Conservation (phyloP, 2,113 vertebrate species). For the Mungos mungo region DNA sequence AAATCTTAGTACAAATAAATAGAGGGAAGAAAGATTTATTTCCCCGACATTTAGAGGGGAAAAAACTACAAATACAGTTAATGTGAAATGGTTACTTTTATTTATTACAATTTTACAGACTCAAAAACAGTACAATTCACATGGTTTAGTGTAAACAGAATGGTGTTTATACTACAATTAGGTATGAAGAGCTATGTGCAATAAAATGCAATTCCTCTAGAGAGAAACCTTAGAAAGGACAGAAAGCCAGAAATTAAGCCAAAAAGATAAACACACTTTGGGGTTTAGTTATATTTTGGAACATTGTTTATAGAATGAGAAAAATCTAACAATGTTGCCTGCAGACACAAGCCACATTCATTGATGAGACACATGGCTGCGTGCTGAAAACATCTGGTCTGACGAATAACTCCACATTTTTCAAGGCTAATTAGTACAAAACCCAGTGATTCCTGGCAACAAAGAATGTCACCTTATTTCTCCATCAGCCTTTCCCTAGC, state of each 20-base stretch:
- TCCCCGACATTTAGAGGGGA: constrained; percentile 41
- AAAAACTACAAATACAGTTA: constrained; percentile 59
- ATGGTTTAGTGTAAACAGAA: background rate
- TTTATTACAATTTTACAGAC: constrained; percentile 64
- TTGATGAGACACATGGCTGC: constrained; percentile 47
- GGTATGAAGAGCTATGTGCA: constrained; percentile 81
- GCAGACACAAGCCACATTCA: background rate
- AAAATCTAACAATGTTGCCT: constrained; percentile 52
- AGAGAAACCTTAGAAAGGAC: constrained; percentile 69
- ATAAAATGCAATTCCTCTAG: constrained; percentile 76
- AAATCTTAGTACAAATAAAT: constrained; percentile 64
- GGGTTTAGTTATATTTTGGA: constrained; percentile 48
- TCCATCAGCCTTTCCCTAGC: background rate
- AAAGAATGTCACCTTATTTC: constrained; percentile 31
- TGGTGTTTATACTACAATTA: constrained; percentile 52
- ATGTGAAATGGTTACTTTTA: constrained; percentile 63
- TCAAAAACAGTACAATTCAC: constrained; percentile 61
- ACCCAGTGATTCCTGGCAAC: background rate
- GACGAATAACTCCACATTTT: constrained; percentile 46
- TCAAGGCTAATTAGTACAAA: constrained; percentile 38
- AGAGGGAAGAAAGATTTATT: constrained; percentile 36
- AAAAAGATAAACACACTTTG: constrained; percentile 71
- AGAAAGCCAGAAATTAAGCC: constrained; percentile 75
- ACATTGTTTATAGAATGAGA: constrained; percentile 71
- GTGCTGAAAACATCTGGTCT: constrained; percentile 64